phyloP scores from a whole-genome alignment of 1,140 invertebrate species.

The Dermatophagoides farinae region DNA sequence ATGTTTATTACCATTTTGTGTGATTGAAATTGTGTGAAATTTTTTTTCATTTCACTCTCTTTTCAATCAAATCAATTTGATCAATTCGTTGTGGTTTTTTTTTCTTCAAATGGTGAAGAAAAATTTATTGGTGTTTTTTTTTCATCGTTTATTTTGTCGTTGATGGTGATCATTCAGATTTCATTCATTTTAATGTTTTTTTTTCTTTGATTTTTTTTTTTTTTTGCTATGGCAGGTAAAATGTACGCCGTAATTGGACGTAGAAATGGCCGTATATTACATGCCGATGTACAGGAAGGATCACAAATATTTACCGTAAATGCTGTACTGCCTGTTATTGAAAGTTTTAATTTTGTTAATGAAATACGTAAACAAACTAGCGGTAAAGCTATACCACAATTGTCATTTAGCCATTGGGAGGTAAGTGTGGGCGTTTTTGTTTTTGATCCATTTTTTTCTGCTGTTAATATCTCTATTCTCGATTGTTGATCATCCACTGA shows the following conservation, averaged over 20 bases:
- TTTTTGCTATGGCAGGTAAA: constrained; percentile 42
- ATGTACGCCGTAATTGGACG: constrained; percentile 75
- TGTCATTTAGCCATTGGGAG: constrained; percentile 95
- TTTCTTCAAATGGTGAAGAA: too few species aligned
- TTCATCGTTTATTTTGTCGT: too few species aligned
- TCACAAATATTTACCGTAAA: constrained; percentile 66
- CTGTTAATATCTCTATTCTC: neutral
- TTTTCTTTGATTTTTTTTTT: too few species aligned
- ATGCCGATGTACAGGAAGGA: constrained; percentile 69
- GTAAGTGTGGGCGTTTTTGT: constrained; percentile 32
- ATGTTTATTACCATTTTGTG: too few species aligned
- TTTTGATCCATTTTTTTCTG: neutral
- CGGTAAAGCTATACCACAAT: constrained; percentile 78
- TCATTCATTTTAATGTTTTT: neutral
- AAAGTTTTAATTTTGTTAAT: constrained; percentile 84
- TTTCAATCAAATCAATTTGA: too few species aligned
- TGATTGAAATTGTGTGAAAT: too few species aligned
- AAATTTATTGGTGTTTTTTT: too few species aligned
- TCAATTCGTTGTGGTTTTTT: too few species aligned
- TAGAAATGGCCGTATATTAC: constrained; percentile 64
- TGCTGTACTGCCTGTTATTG: constrained; percentile 75
- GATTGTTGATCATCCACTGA: too few species aligned
- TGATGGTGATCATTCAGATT: too few species aligned
- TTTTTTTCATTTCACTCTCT: too few species aligned
- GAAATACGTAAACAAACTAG: constrained; percentile 81